Evolutionary conservation across 2,113 vertebrate species (phyloP).

Genomic region (Brevimyrus niger): DNA sequence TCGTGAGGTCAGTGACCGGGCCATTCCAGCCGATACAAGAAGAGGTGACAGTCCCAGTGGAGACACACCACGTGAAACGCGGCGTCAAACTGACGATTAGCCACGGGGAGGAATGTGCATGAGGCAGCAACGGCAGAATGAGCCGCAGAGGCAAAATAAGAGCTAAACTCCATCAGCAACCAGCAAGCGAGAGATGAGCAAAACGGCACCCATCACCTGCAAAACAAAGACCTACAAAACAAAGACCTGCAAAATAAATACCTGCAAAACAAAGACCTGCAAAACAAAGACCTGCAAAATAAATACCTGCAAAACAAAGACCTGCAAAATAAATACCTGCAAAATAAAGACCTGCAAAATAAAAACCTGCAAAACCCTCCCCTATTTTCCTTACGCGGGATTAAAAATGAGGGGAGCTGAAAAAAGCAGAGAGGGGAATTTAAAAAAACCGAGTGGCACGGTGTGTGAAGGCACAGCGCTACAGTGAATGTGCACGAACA

Average conservation of each 20-base stretch:
- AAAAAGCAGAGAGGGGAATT: background rate
- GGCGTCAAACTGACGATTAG: conserved; percentile 16
- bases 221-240: background rate
- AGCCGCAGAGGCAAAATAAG: background rate
- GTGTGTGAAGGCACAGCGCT: background rate
- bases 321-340: no score
- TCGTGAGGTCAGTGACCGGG: conserved; percentile 17
- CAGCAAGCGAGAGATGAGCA: background rate
- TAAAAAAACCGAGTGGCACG: background rate
- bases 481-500: background rate
- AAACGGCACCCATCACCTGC: background rate
- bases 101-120: conserved; percentile 14
- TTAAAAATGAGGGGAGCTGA: background rate
- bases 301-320: conserved; percentile 10
- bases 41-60: conserved; percentile 8
- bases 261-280: conserved; percentile 3
- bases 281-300: conserved; percentile 15
- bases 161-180: background rate
- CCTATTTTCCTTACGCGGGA: background rate
- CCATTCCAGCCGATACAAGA: background rate
- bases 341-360: background rate
- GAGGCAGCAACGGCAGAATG: background rate
- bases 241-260: background rate
- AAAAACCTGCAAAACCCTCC: background rate
- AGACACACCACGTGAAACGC: conserved; percentile 4